Conservation (phyloP, 2,797 vertebrate genomes). For the Myiothlypis chrysogaster region DNA sequence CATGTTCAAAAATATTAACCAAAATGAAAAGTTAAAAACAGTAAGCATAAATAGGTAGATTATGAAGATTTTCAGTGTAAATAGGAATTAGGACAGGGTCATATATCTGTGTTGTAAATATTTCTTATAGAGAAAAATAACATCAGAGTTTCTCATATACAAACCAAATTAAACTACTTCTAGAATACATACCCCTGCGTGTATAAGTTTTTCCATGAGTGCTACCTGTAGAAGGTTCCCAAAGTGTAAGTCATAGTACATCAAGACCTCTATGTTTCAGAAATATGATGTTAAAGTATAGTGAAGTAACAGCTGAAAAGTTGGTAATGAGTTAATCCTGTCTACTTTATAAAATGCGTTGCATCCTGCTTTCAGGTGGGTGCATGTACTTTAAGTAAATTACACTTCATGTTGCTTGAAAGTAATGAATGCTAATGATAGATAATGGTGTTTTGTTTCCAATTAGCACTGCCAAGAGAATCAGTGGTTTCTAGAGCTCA, state of each 20-base stretch:
- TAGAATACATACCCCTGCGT: neutral
- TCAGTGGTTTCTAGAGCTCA: slow-evolving; percentile 18
- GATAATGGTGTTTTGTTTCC: slow-evolving; percentile 56
- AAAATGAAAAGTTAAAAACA: neutral
- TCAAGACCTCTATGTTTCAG: neutral
- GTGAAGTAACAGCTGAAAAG: neutral
- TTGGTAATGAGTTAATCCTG: slow-evolving; percentile 7
- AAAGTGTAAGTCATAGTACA: neutral
- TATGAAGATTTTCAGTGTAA: neutral
- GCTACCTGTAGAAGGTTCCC: neutral
- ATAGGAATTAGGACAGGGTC: neutral
- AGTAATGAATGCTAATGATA: slow-evolving; percentile 62
- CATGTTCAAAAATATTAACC: neutral
- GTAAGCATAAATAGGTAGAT: neutral
- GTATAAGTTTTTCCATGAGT: neutral
- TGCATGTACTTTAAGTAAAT: slow-evolving; percentile 43
- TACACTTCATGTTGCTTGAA: slow-evolving; percentile 8
- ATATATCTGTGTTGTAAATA: neutral
- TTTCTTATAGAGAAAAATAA: neutral
- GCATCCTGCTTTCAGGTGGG: slow-evolving; percentile 38
- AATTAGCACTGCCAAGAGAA: slow-evolving; percentile 44
- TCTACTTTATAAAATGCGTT: neutral
- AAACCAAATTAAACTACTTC: neutral
- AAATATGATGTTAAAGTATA: neutral
- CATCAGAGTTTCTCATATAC: neutral